Conservation (phyloP, 2,888 invertebrate genomes). For the Tenodera sinensis region DNA sequence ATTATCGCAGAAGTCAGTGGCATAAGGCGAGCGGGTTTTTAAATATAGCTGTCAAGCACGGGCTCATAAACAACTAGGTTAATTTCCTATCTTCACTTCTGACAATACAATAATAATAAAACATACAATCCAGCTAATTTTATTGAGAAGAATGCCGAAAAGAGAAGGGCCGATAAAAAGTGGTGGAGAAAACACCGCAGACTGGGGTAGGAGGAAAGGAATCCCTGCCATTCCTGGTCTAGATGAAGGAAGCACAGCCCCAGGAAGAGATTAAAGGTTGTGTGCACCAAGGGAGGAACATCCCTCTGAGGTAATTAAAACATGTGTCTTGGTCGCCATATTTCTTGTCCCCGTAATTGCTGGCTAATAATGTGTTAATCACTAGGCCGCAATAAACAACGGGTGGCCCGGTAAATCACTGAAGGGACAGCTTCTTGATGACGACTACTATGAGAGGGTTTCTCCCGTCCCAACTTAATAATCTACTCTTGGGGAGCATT, state of each 20-base stretch:
- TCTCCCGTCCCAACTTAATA: not conserved
- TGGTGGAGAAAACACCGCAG: no score
- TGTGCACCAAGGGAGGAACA: not conserved
- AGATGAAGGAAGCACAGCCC: not conserved
- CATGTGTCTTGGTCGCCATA: not conserved
- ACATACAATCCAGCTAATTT: no score
- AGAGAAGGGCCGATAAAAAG: no score
- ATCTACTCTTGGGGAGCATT: not conserved
- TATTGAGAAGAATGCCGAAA: no score
- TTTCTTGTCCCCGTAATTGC: not conserved
- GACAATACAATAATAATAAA: no score
- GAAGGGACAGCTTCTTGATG: not conserved
- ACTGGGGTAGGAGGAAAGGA: not conserved
- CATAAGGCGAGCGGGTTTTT: no score
- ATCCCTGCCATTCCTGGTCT: not conserved
- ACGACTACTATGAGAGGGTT: not conserved
- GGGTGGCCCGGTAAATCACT: not conserved
- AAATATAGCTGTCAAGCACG: no score
- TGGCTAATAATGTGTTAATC: not conserved
- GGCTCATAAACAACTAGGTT: no score
- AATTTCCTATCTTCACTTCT: no score
- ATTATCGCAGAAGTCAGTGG: no score
- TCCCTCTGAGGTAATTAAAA: not conserved
- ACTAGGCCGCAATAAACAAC: not conserved
- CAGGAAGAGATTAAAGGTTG: not conserved